A percentile compares a stretch with the other conserved stretches of the same genome.
Conservation (phyloP, 2,888 invertebrate genomes). For the Melanophora roralis region DNA sequence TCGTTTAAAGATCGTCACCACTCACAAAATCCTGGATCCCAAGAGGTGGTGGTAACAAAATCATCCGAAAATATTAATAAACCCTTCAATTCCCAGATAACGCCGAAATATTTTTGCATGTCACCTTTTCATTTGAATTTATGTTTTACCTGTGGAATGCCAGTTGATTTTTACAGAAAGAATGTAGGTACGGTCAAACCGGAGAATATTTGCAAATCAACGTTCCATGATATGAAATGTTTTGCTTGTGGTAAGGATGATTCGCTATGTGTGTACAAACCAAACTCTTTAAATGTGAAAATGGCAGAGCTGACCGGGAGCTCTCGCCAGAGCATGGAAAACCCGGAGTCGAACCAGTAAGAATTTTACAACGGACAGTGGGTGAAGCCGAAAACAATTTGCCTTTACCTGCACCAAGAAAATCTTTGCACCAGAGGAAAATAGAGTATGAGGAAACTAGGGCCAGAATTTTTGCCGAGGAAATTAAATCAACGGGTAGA, state of each 20-base stretch:
- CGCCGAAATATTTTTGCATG: not conserved
- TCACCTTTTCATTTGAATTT: not conserved
- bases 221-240: not conserved
- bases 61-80: not conserved
- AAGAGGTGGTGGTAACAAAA: not conserved
- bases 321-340: not conserved
- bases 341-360: not conserved
- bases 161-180: no score
- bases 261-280: not conserved
- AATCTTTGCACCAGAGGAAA: slow-evolving; percentile 18
- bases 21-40: no score
- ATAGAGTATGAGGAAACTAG: slow-evolving; percentile 1
- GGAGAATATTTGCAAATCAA: no score
- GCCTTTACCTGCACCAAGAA: not conserved
- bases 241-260: not conserved
- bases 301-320: no score
- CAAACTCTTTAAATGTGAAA: not conserved
- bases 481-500: not conserved
- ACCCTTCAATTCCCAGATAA: not conserved
- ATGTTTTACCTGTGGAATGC: no score
- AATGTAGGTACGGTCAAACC: no score
- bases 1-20: no score
- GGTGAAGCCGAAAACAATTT: not conserved
- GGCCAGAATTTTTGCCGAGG: not conserved
- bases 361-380: not conserved